Evolutionary conservation across 2,113 vertebrate species (phyloP), one percentile per base, ranked within the genome.

Genomic region (Noturus placidus): DNA sequence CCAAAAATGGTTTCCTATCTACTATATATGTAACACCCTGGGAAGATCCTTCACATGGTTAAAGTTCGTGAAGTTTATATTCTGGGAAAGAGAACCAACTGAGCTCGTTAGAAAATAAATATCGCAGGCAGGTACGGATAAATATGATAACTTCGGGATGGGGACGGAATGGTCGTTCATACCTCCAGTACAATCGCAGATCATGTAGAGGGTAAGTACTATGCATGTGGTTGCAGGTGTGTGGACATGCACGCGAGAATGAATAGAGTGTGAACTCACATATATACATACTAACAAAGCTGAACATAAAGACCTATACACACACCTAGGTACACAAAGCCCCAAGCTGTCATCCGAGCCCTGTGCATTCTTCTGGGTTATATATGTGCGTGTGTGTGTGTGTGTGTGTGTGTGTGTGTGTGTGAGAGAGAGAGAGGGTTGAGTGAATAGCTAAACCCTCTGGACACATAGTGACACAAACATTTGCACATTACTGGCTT

Each of bases 171-270:
- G 50, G 50, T 52, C 50, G 2, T 22, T 22, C 85, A 88, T 27
- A 84, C 59, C 27, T 30, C n/a, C 5, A 70, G 14, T 70, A 42
- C 72, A 46, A 42, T 14, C 72, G 46, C 38, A 27, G 33, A 14
- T 30, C 25, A 74, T 25, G 42, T 22, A 74, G 46, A 76, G 72
- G 72, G 20, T 67, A 46, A 25, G 9, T 46, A 27, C 22, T 27
- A 54, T 79, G 77, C 27, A 87, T 69, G 57, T 50, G 87, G 42
- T 30, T 81, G 74, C n/a, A 42, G 54, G 63, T 35, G 81, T 59
- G 80, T 54, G 76, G 22, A 82, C 9, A 9, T 2, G 25, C 11
- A 56, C 59, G 33, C 1, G 19, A 54, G 27, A 30, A 8, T 54
- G 76, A 78, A 78, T 54, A 78, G 25, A 46, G 70, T 74, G 38